Conservation (phyloP, 2,797 vertebrate species). For the Spinibarbus caldwelli region DNA sequence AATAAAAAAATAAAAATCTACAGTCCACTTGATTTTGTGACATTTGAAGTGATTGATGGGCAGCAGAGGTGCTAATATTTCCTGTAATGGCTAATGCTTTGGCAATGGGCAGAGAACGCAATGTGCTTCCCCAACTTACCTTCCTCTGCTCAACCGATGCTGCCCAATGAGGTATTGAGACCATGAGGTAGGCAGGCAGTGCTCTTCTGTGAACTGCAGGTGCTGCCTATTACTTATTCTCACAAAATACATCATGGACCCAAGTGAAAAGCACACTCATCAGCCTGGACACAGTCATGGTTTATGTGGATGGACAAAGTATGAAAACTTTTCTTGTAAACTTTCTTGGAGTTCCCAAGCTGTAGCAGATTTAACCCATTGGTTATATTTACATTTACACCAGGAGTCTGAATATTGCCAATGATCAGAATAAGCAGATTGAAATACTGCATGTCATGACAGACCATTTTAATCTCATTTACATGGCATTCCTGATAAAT, state of each 20-base stretch:
- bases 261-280: conserved; percentile 20
- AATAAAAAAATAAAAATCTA: too few relatives aligned
- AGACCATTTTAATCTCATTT: neutral
- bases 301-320: neutral
- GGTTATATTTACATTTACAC: neutral
- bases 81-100: conserved; percentile 23
- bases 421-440: neutral
- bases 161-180: conserved; percentile 14
- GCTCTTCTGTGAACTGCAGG: conserved; percentile 28
- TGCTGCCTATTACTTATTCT: conserved; percentile 27
- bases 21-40: neutral
- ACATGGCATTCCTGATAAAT: neutral
- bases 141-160: conserved; percentile 31
- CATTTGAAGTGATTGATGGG: conserved; percentile 41
- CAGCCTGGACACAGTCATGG: neutral
- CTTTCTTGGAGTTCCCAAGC: neutral
- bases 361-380: neutral
- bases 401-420: neutral
- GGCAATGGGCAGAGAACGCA: neutral
- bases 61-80: conserved; percentile 1
- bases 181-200: neutral
- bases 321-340: neutral
- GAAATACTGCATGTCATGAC: neutral
- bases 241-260: neutral
- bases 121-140: conserved; percentile 3